A percentile compares a stretch with the other conserved stretches of the same genome.
Conservation (phyloP, 2,113 vertebrate species). For the Percopsis transmontana region DNA sequence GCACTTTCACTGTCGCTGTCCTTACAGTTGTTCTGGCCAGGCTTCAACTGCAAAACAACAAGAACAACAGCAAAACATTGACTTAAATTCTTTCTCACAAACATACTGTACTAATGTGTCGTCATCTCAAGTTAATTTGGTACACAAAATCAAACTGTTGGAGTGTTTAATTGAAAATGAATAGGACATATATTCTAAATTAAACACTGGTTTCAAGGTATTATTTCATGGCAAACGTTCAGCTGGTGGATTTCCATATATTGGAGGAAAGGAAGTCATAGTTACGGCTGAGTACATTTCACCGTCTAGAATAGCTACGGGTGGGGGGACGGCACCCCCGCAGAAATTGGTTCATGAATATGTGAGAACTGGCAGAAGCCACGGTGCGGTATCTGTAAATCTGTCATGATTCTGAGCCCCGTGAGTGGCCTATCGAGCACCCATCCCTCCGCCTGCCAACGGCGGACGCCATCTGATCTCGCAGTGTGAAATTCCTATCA, state of each 20-base stretch:
- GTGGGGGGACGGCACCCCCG: conserved; percentile 11
- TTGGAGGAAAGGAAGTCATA: too few species aligned
- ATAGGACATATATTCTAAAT: too few species aligned
- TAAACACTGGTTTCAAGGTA: too few species aligned
- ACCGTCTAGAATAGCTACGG: conserved; percentile 9
- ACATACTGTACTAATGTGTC: too few species aligned
- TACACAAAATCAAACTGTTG: too few species aligned
- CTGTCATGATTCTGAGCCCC: conserved; percentile 61
- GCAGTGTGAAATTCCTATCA: conserved; percentile 63
- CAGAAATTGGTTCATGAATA: conserved; percentile 58
- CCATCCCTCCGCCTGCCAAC: conserved; percentile 61
- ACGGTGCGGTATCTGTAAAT: conserved; percentile 56
- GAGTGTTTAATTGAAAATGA: too few species aligned
- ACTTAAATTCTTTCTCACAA: too few species aligned
- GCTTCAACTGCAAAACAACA: conserved; percentile 82
- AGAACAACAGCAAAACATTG: too few species aligned
- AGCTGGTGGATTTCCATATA: too few species aligned
- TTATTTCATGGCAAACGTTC: too few species aligned
- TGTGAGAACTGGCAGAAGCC: conserved; percentile 64
- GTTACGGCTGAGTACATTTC: too few species aligned
- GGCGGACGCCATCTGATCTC: conserved; percentile 71
- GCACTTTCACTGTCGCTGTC: conserved; percentile 91
- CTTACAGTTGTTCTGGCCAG: conserved; percentile 89
- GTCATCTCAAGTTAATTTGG: too few species aligned
- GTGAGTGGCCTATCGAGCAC: conserved; percentile 33